Evolutionary conservation across 2,113 vertebrate species (phyloP).

Genomic region (Xenotilapia longispinis): DNA sequence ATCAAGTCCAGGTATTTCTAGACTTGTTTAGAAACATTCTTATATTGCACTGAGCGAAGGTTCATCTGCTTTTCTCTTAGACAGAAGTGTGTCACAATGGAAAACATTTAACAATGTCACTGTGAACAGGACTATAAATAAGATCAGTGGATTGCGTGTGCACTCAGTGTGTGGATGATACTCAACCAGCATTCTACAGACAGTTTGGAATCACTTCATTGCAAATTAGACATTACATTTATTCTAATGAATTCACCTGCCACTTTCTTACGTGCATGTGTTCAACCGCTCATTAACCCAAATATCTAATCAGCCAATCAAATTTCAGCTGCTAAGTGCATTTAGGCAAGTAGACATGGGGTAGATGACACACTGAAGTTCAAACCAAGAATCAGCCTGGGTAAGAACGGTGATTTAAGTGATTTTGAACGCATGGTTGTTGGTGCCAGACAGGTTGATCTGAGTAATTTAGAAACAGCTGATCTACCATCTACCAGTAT

Average conservation of each 20-base stretch:
- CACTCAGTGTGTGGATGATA: neutral
- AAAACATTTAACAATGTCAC: slow-evolving; percentile 30
- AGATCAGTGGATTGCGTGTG: neutral
- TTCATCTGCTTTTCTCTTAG: neutral
- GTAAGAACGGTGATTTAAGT: neutral
- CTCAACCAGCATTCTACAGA: neutral
- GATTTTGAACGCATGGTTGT: neutral
- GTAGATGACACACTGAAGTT: neutral
- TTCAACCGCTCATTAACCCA: neutral
- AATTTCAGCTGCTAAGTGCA: neutral
- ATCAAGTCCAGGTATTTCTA: neutral
- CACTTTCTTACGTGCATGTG: neutral
- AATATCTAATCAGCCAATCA: neutral
- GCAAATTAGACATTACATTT: neutral
- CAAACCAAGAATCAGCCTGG: neutral
- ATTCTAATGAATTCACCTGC: neutral
- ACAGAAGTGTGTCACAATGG: slow-evolving; percentile 3
- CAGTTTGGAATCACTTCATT: neutral
- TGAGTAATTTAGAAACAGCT: neutral
- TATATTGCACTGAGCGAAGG: neutral
- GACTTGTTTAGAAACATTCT: neutral
- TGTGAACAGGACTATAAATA: slow-evolving; percentile 49
- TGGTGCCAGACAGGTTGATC: neutral
- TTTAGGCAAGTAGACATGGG: neutral
- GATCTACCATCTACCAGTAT: neutral